Evolutionary conservation across 2,113 vertebrate species (phyloP).

Genomic region (Xiphophorus maculatus): DNA sequence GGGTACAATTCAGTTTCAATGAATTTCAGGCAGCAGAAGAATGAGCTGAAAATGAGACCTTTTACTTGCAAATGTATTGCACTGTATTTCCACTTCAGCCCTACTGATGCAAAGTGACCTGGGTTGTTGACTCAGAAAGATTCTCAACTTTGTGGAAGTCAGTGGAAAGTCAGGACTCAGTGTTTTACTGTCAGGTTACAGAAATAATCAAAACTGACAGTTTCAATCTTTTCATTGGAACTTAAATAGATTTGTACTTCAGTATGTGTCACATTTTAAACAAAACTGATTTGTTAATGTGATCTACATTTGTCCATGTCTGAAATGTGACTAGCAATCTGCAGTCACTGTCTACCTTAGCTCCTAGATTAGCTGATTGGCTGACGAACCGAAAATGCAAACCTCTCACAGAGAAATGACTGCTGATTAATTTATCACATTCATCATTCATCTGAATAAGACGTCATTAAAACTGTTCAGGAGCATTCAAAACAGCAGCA

Average conservation of each 20-base stretch:
- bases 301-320: background rate
- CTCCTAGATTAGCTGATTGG: background rate
- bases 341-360: background rate
- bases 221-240: background rate
- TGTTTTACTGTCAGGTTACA: background rate
- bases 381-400: background rate
- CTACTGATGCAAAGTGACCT: slow-evolving; percentile 18
- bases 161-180: slow-evolving; percentile 16
- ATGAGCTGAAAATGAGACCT: slow-evolving; percentile 11
- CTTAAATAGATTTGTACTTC: background rate
- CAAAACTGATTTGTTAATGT: too few species aligned
- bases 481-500: too few species aligned
- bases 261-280: background rate
- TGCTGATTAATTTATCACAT: background rate
- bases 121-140: background rate
- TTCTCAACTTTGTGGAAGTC: slow-evolving; percentile 26
- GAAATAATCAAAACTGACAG: background rate
- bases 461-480: too few species aligned
- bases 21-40: slow-evolving; percentile 19
- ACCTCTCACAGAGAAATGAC: background rate
- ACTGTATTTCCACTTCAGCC: slow-evolving; percentile 18
- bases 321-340: background rate
- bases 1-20: slow-evolving; percentile 1
- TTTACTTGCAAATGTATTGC: slow-evolving; percentile 30
- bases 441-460: background rate